Conservation (phyloP, 2,797 vertebrate species). For the Xerus rutilus region DNA sequence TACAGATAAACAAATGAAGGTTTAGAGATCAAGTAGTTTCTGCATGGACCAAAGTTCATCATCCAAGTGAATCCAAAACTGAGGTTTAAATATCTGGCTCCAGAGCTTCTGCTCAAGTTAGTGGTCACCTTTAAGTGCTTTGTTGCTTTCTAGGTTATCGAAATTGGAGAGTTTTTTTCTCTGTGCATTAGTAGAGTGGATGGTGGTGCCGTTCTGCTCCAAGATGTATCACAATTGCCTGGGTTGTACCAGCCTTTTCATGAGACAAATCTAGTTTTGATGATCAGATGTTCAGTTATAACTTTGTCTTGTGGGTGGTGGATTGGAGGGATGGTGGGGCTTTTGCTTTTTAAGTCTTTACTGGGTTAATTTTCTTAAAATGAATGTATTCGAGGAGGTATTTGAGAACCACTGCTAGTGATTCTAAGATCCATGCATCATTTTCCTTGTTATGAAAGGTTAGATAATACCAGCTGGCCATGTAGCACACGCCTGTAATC, state of each 20-base stretch:
- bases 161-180: not conserved
- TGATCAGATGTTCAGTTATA: not conserved
- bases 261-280: not conserved
- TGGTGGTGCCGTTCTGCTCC: conserved; percentile 4
- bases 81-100: not conserved
- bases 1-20: conserved; percentile 3
- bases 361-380: conserved; percentile 14
- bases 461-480: not conserved
- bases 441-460: not conserved
- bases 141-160: not conserved
- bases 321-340: not conserved
- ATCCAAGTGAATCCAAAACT: not conserved
- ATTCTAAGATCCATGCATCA: not conserved
- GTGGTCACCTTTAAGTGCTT: not conserved
- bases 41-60: not conserved
- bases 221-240: not conserved
- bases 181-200: not conserved
- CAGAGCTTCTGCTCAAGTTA: not conserved
- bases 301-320: not conserved
- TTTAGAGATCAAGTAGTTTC: not conserved
- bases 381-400: not conserved
- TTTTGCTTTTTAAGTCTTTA: conserved; percentile 27
- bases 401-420: not conserved
- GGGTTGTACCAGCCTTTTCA: not conserved
- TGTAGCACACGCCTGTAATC: not conserved